A percentile compares a stretch with the other conserved stretches of the same genome.
phyloP scores from a whole-genome alignment of 2,888 invertebrate species.

The Drosophila histrio region DNA sequence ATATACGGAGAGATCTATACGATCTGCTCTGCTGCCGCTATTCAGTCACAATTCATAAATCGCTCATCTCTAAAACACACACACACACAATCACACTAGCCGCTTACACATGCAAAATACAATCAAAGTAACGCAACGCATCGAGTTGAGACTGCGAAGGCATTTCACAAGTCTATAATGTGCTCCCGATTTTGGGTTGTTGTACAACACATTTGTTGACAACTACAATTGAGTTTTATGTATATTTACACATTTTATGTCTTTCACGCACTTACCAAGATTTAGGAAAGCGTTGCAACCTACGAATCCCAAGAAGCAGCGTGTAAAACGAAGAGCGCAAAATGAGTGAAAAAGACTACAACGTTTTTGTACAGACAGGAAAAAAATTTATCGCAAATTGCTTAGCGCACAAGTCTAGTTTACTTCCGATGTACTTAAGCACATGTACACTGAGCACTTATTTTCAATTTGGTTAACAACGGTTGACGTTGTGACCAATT shows the following conservation, averaged over 20 bases:
- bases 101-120: constrained; percentile 59
- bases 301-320: constrained; percentile 61
- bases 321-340: constrained; percentile 73
- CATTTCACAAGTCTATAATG: constrained; percentile 63
- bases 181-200: constrained; percentile 26
- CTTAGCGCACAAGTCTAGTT: constrained; percentile 22
- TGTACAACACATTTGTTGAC: constrained; percentile 41
- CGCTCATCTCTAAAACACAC: constrained; percentile 55
- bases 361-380: constrained; percentile 58
- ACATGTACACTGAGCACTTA: constrained; percentile 39
- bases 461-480: constrained; percentile 50
- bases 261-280: constrained; percentile 64
- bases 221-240: constrained; percentile 14
- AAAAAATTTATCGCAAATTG: constrained; percentile 31
- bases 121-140: constrained; percentile 71
- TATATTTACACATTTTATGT: constrained; percentile 18
- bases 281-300: constrained; percentile 60
- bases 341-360: constrained; percentile 72
- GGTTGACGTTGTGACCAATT: constrained; percentile 62
- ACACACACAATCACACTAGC: constrained; percentile 55
- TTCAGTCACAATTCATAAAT: constrained; percentile 13
- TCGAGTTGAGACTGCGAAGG: constrained; percentile 69
- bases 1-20: background rate
- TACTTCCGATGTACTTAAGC: constrained; percentile 21
- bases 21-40: background rate